These are phyloP conservation scores for Apis dorsata DNA, from an alignment of 1,140 invertebrate species.

Conservation along the genomic window DNA sequence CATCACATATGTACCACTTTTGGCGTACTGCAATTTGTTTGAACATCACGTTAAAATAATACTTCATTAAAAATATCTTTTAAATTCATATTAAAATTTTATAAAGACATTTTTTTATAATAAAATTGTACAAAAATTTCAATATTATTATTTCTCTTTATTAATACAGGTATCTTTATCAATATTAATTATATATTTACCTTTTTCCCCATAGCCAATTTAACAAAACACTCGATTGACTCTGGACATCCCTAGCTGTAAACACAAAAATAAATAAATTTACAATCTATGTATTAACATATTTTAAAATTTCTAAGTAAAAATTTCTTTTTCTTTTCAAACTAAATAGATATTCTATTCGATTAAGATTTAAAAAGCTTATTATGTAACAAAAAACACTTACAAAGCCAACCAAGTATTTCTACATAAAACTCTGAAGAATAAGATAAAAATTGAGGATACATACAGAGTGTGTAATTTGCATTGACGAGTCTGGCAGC, in stretches of 20 bases:
- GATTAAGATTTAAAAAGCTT: background rate
- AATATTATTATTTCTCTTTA: background rate
- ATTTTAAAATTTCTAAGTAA: background rate
- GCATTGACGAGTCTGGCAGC: slow-evolving; percentile 84
- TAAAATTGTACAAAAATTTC: background rate
- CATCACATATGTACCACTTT: slow-evolving; percentile 80
- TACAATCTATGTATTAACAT: background rate
- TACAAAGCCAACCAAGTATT: background rate
- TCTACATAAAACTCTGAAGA: background rate
- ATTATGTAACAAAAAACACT: background rate
- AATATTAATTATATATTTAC: slow-evolving; percentile 61
- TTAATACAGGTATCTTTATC: background rate
- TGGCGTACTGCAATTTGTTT: slow-evolving; percentile 72
- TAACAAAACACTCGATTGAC: slow-evolving; percentile 87
- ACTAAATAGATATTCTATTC: background rate
- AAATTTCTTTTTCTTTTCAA: background rate
- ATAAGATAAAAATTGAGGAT: slow-evolving; percentile 45
- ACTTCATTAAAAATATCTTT: background rate
- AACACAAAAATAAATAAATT: slow-evolving; percentile 56
- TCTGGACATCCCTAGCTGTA: slow-evolving; percentile 87
- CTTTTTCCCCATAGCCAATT: slow-evolving; percentile 89
- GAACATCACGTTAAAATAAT: background rate
- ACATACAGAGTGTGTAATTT: slow-evolving; percentile 87
- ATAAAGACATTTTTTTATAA: background rate
- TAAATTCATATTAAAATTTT: background rate